Evolutionary conservation across 2,888 invertebrate genomes (phyloP).

Genomic region (Tipula unca): DNA sequence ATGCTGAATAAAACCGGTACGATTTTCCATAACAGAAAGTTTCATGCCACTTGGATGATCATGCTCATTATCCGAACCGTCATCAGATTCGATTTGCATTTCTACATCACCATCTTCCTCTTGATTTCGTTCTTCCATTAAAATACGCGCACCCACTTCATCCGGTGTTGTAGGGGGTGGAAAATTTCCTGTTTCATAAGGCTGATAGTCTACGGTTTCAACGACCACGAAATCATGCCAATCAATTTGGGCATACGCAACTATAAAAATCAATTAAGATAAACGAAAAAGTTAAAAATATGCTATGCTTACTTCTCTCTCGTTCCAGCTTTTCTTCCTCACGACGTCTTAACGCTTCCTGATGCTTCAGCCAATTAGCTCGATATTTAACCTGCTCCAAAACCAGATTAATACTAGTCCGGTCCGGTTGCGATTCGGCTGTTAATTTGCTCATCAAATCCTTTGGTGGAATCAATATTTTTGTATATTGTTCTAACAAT

Average conservation of each 20-base stretch:
- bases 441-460: constrained; percentile 71
- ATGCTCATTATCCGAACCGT: constrained; percentile 48
- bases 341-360: constrained; percentile 82
- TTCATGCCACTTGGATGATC: constrained; percentile 45
- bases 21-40: constrained; percentile 60
- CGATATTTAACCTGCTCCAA: constrained; percentile 88
- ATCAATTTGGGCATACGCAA: constrained; percentile 95
- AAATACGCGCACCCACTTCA: constrained; percentile 89
- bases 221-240: constrained; percentile 99
- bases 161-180: constrained; percentile 96
- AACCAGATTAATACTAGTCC: constrained; percentile 46
- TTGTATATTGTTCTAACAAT: constrained; percentile 96
- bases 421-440: constrained; percentile 63
- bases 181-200: constrained; percentile 90
- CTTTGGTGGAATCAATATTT: constrained; percentile 92
- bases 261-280: constrained; percentile 36
- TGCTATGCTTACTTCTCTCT: constrained; percentile 62
- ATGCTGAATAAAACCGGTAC: constrained; percentile 33
- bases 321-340: constrained; percentile 94
- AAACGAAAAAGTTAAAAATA: neutral
- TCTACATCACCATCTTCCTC: constrained; percentile 73
- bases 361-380: constrained; percentile 93
- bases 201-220: constrained; percentile 98
- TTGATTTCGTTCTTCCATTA: constrained; percentile 77
- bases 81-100: constrained; percentile 84